Base-by-base conservation (phyloP, 1,140 invertebrate genomes). In the Drosophila oshimai region DNA sequence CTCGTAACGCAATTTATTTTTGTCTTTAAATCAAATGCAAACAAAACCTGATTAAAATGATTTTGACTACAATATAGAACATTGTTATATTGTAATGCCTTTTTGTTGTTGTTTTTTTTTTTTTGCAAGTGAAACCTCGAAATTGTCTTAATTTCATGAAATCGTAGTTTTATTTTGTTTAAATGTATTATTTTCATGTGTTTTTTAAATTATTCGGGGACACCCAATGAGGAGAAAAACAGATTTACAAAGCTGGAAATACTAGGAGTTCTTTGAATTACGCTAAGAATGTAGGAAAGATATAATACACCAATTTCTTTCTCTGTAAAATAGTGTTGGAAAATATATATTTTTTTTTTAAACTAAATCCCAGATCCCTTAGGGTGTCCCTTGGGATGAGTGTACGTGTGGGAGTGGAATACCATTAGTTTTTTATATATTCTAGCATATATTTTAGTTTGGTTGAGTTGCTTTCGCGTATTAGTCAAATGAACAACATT, bases 71-170 rank as follows among this genome's bases (percentile, higher is more conserved):
- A 60, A 64, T 79, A 80, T 41, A 76, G 55, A 57, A 62, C 58
- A 58, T 45, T 10, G 28, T 68, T 53, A 51, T 26, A 41, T 50
- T 44, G 37, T 44, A 44, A 68, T 60, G 24, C 17, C 17, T 55
- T 68, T 67, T 64, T 62, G 41, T 37, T 33, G 36, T 67, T 57
- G 22, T 46, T 45, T 22, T 29, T 31, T 61, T 65, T 53, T 46
- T 76, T 65, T 58, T 84, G 83, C 74, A 86, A 72, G 68, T 86
- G 80, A 86, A 86, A 86, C 80, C 80, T 86, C 64, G 81, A 87
- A 86, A 86, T 86, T 86, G 80, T 86, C 80, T 73, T 86, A 80
- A 73, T 87, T 86, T 86, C 68, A 80, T 86, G 81, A 86, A 86
- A 87, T 81, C 72, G 65, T 77, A 69, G 61, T 68, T 71, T 65